Conservation (phyloP, 2,888 invertebrate genomes). For the Zygogramma bicolorata region DNA sequence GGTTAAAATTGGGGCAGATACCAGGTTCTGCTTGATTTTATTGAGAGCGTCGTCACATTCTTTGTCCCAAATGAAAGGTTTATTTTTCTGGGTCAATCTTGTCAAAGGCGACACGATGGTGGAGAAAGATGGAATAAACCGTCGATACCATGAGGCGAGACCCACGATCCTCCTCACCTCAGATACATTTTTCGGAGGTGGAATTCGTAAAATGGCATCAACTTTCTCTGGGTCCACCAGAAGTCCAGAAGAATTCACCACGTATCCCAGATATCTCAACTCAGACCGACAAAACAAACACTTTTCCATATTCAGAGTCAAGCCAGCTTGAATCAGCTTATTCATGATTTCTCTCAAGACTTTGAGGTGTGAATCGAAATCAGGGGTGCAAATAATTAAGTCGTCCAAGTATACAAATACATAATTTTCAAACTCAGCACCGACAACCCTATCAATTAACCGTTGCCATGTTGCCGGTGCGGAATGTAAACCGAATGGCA, state of each 20-base stretch:
- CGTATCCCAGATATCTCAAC: constrained; percentile 21
- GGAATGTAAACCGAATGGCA: constrained; percentile 50
- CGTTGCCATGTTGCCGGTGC: constrained; percentile 51
- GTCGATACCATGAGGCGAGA: constrained; percentile 44
- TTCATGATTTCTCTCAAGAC: constrained; percentile 44
- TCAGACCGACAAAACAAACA: constrained; percentile 18
- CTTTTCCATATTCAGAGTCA: constrained; percentile 41
- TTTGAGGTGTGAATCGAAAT: constrained; percentile 40
- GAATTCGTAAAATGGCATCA: constrained; percentile 12
- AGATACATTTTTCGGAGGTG: neutral
- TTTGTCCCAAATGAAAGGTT: constrained; percentile 33
- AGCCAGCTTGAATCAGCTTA: constrained; percentile 42
- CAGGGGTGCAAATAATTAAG: constrained; percentile 42
- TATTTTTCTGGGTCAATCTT: constrained; percentile 36
- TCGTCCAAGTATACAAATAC: constrained; percentile 51
- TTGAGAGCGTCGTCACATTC: constrained; percentile 35
- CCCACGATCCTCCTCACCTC: constrained; percentile 31
- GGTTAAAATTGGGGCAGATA: constrained; percentile 36
- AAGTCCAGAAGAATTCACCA: constrained; percentile 17
- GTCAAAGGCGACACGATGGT: constrained; percentile 33
- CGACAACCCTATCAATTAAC: constrained; percentile 45
- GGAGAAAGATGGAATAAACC: constrained; percentile 36
- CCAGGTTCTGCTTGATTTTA: constrained; percentile 27
- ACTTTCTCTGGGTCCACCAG: constrained; percentile 20
- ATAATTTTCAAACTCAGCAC: constrained; percentile 43